Evolutionary conservation across 1,140 invertebrate species (phyloP).

Genomic region (Ganaspis sp.): DNA sequence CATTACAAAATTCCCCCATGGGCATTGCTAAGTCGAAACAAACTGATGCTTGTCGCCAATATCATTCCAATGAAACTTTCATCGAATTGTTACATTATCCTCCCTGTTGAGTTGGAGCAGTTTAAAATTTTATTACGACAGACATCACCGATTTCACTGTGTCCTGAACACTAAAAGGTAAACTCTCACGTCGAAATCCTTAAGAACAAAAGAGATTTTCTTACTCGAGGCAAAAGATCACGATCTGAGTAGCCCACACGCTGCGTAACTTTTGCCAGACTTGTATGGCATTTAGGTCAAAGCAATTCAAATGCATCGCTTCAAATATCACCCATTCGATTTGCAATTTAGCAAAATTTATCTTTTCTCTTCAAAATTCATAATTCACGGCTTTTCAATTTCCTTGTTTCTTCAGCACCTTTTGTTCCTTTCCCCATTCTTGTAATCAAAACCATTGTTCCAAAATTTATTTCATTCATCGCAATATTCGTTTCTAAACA

Average conservation of each 20-base stretch:
- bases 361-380: not conserved
- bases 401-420: not conserved
- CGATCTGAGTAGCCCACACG: constrained; percentile 27
- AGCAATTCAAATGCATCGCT: constrained; percentile 28
- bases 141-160: constrained; percentile 7
- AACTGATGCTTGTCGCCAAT: constrained; percentile 47
- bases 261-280: constrained; percentile 23
- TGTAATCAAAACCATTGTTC: not conserved
- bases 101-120: constrained; percentile 21
- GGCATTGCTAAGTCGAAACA: constrained; percentile 37
- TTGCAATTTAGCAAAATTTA: constrained; percentile 2
- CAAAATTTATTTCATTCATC: too few species aligned
- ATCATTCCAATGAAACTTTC: constrained; percentile 38
- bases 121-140: constrained; percentile 19
- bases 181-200: constrained; percentile 3
- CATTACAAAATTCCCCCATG: constrained; percentile 49
- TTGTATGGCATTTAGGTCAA: constrained; percentile 20
- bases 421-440: not conserved
- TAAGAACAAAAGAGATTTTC: constrained; percentile 27
- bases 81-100: constrained; percentile 43
- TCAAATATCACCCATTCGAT: constrained; percentile 26
- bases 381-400: not conserved
- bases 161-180: constrained; percentile 4
- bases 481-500: too few species aligned
- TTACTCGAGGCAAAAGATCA: constrained; percentile 21